Conservation (phyloP, 2,888 invertebrate species). For the Nyleta sp. region DNA sequence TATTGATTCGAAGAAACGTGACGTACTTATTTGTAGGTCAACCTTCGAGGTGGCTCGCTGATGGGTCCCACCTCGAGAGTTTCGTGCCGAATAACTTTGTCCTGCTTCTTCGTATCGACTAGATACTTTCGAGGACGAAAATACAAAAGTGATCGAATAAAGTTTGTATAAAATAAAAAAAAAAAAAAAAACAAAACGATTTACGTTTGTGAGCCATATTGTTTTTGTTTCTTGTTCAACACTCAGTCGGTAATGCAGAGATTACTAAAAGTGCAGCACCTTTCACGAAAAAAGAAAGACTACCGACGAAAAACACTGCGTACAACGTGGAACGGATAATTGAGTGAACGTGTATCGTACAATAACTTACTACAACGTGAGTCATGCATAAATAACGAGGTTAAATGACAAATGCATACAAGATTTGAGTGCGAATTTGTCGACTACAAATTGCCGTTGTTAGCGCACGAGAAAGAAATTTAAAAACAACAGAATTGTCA, state of each 20-base stretch:
- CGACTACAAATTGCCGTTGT: constrained; percentile 38
- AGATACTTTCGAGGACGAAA: too few relatives aligned
- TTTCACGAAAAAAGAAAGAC: constrained; percentile 27
- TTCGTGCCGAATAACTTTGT: too few relatives aligned
- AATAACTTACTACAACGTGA: constrained; percentile 43
- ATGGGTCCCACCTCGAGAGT: too few relatives aligned
- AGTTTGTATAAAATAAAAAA: too few relatives aligned
- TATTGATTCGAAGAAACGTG: too few relatives aligned
- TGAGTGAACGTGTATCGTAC: constrained; percentile 22
- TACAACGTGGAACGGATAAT: constrained; percentile 13
- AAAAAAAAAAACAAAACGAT: background rate
- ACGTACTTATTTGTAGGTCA: too few relatives aligned
- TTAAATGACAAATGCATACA: constrained; percentile 50
- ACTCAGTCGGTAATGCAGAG: constrained; percentile 4
- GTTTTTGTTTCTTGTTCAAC: background rate
- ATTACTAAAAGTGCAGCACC: constrained; percentile 38
- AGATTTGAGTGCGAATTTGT: constrained; percentile 32
- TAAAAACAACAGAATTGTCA: constrained; percentile 43
- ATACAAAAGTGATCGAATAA: too few relatives aligned
- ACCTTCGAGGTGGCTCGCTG: too few relatives aligned
- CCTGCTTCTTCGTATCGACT: too few relatives aligned
- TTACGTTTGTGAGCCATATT: background rate
- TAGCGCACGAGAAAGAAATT: constrained; percentile 55
- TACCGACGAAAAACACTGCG: constrained; percentile 9
- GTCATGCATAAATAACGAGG: constrained; percentile 48